These are phyloP conservation scores for Zaprionus vittiger DNA, from an alignment of 1,140 invertebrate species.

Conservation along the genomic window DNA sequence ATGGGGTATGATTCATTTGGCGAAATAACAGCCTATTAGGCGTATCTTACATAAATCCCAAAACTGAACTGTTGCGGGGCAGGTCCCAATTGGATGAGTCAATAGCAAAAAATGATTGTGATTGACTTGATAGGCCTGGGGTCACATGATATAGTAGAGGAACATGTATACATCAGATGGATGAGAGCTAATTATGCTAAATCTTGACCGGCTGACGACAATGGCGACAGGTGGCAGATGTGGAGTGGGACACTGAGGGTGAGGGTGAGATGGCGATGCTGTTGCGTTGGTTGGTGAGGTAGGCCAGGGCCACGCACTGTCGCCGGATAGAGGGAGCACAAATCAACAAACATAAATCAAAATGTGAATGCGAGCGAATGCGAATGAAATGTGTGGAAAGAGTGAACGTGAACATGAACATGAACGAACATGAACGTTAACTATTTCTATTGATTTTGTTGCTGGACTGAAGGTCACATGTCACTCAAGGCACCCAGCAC, in stretches of 20 bases:
- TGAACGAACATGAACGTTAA: constrained; percentile 54
- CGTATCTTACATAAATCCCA: constrained; percentile 34
- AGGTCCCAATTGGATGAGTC: background rate
- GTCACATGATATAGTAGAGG: background rate
- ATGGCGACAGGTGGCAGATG: constrained; percentile 40
- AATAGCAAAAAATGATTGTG: background rate
- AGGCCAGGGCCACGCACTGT: constrained; percentile 39
- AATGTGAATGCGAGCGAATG: constrained; percentile 36
- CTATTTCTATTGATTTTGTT: constrained; percentile 78
- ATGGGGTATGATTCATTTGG: constrained; percentile 56
- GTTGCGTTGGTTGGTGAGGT: constrained; percentile 41
- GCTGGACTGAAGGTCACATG: constrained; percentile 76
- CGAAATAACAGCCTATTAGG: constrained; percentile 20
- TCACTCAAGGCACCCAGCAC: constrained; percentile 32
- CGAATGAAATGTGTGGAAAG: constrained; percentile 17
- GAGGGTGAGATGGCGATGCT: background rate
- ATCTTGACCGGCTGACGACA: constrained; percentile 10
- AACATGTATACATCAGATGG: background rate
- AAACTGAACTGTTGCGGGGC: constrained; percentile 1
- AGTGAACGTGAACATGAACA: constrained; percentile 31
- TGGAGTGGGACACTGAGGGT: background rate
- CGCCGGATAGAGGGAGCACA: background rate
- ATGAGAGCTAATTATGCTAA: constrained; percentile 31
- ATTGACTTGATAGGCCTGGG: background rate
- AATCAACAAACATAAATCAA: constrained; percentile 24